Base-by-base conservation (phyloP, 37 sponge, comb jelly and placozoan species). In the Agelas oroides region DNA sequence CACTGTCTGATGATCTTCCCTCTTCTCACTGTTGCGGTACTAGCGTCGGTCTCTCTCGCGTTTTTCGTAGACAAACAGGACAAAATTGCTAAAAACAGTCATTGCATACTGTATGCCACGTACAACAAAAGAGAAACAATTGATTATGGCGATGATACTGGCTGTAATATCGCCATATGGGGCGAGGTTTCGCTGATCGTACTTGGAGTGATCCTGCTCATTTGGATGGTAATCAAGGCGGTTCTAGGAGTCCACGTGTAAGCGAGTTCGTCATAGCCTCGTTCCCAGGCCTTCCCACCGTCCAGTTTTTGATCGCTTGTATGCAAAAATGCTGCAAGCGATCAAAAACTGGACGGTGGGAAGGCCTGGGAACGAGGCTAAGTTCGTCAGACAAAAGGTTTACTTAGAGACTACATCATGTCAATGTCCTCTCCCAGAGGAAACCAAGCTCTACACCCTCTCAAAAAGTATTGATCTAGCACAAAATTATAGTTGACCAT, bases 71-170 rank as follows among this genome's bases (percentile, higher is more conserved):
- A 3, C 1, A 24, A 77, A 37, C 38, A 77, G 20, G 16, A 35
- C 33, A 30, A 67, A 34, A 67, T 67, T 34, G 2, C 1, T 18
- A 30, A 31, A 2, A 31, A 24, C 20, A 5, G 20, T 24, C 68
- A 34, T 24, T 77, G 78, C 25, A 77, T 77, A 34, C 59, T 77
- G 27, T 77, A 34, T 62, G 78, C 41, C 20, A 30, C 28, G 39
- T 28, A 59, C 33, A 39, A 36, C 11, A 18, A n/a, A n/a, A n/a
- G n/a, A 46, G 46, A 8, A 46, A 8, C 46, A 46, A 8, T 8
- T 8, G 46, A 46, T 31, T 2, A 1, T 23, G 16, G 72, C 53
- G 0, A 0, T 13, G 60, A 28, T 0, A 39, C 24, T 21, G 24
- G n/a, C 16, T 77, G 78, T 77, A 13, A 21, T 19, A 14, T 63